Conservation (phyloP, 2,888 invertebrate genomes). For the Stenodera caucasica region DNA sequence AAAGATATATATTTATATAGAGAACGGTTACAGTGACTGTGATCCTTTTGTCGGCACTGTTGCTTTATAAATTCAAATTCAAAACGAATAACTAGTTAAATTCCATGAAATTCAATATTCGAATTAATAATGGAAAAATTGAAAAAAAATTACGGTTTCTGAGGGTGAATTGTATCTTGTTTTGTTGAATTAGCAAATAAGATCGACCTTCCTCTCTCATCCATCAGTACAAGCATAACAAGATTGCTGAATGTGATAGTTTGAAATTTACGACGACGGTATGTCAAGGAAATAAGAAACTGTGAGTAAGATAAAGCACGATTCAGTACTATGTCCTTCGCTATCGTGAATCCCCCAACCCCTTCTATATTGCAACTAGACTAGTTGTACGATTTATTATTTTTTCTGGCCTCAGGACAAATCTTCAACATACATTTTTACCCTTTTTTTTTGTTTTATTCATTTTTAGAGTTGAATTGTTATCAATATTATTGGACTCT, state of each 20-base stretch:
- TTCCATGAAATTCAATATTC: constrained; percentile 16
- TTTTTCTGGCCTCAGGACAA: constrained; percentile 15
- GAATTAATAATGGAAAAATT: no score
- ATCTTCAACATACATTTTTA: not conserved
- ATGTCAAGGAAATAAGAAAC: constrained; percentile 42
- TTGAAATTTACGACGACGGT: constrained; percentile 36
- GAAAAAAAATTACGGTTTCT: no score
- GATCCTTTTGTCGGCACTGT: constrained; percentile 35
- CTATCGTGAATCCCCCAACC: constrained; percentile 26
- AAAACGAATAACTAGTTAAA: constrained; percentile 9
- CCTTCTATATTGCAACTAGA: constrained; percentile 3
- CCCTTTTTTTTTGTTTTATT: no score
- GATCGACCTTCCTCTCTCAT: constrained; percentile 26
- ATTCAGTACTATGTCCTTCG: constrained; percentile 35
- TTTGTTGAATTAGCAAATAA: constrained; percentile 28
- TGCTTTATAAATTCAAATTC: constrained; percentile 35
- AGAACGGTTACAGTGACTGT: constrained; percentile 31
- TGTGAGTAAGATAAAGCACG: constrained; percentile 41
- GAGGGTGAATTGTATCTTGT: not conserved
- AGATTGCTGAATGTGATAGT: constrained; percentile 36
- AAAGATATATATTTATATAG: constrained; percentile 35
- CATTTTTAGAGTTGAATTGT: no score
- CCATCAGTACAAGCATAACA: constrained; percentile 32
- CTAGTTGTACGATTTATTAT: constrained; percentile 29
- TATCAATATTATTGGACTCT: no score